Evolutionary conservation across 2,797 vertebrate genomes (phyloP).

Genomic region (Mallotus villosus): DNA sequence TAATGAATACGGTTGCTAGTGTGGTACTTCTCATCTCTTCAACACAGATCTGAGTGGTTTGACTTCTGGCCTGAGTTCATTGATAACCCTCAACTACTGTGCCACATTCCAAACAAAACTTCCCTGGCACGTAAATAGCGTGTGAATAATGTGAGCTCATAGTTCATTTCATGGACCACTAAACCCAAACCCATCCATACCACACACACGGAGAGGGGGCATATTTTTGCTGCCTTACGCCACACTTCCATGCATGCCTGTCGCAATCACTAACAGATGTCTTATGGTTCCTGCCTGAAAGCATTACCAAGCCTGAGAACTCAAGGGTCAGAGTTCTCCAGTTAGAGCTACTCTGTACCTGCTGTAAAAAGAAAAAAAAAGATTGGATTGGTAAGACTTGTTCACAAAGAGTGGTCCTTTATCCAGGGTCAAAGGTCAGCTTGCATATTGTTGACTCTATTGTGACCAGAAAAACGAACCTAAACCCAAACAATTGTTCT

Average conservation of each 20-base stretch:
- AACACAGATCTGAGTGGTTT: not conserved
- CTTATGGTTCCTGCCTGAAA: constrained; percentile 46
- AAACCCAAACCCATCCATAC: not conserved
- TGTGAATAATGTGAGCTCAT: constrained; percentile 62
- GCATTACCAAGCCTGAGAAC: constrained; percentile 37
- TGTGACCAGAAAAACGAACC: constrained; percentile 8
- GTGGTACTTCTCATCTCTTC: constrained; percentile 41
- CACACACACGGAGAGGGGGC: constrained; percentile 41
- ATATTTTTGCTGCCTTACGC: constrained; percentile 53
- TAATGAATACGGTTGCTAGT: not conserved
- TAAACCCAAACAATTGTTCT: not conserved
- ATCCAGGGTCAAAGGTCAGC: constrained; percentile 15
- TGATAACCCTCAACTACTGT: constrained; percentile 37
- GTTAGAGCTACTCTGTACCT: constrained; percentile 36
- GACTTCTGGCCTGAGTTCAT: constrained; percentile 31
- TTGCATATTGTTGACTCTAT: constrained; percentile 13
- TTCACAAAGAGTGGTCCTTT: constrained; percentile 2
- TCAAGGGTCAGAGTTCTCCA: constrained; percentile 56
- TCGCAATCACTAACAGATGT: constrained; percentile 71
- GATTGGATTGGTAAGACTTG: constrained; percentile 7
- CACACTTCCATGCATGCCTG: constrained; percentile 65
- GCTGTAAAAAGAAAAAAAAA: constrained; percentile 49
- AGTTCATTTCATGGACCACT: constrained; percentile 56
- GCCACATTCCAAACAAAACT: constrained; percentile 51
- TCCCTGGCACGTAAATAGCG: constrained; percentile 57